phyloP scores from a whole-genome alignment of 2,797 vertebrate genomes.

The Megalops cyprinoides region DNA sequence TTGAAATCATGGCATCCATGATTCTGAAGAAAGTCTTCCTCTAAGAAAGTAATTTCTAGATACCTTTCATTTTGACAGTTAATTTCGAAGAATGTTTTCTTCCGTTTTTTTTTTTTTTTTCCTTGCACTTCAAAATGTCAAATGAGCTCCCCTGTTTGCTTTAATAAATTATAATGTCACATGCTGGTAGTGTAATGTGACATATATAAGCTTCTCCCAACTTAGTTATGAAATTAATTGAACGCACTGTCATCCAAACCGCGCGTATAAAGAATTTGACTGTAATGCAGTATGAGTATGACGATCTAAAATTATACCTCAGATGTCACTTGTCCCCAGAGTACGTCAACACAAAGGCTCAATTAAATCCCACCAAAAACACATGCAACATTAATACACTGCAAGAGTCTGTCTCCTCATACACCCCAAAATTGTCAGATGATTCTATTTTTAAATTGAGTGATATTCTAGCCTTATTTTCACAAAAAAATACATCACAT shows the following conservation, averaged over 20 bases:
- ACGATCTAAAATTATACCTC: not conserved
- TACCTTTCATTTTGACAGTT: not conserved
- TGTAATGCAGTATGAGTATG: not conserved
- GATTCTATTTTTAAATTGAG: not conserved
- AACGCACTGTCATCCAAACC: not conserved
- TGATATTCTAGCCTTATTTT: not conserved
- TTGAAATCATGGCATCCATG: not conserved
- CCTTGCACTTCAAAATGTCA: not conserved
- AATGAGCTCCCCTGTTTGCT: not conserved
- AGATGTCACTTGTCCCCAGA: not conserved
- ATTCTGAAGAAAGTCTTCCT: not conserved
- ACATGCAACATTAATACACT: not conserved
- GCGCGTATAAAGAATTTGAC: not conserved
- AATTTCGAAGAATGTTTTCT: not conserved
- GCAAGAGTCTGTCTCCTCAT: not conserved
- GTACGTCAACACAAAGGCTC: not conserved
- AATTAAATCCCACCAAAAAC: not conserved
- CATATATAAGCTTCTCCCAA: not conserved
- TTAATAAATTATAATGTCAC: not conserved
- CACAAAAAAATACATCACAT: not conserved
- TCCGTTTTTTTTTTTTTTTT: no score
- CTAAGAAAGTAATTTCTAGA: not conserved
- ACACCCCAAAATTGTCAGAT: not conserved
- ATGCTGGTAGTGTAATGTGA: not conserved
- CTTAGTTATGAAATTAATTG: not conserved